These are phyloP conservation scores for Axinella damicornis DNA, from an alignment of 37 sponge, comb jelly and placozoan genomes.

Conservation along the genomic window DNA sequence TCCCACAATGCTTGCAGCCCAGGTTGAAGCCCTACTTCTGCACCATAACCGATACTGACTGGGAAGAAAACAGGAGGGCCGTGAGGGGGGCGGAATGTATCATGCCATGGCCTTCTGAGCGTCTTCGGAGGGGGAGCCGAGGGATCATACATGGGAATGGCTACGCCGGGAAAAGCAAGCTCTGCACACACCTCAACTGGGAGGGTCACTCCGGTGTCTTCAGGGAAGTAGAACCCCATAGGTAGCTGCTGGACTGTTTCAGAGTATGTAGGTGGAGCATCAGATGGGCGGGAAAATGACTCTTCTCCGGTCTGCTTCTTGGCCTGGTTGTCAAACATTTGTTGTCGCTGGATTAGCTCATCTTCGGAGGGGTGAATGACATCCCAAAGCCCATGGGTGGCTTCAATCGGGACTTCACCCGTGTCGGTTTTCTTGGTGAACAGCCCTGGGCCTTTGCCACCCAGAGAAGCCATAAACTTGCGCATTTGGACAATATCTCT, in stretches of 20 bases:
- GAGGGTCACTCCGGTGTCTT: conserved; percentile 41
- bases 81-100: conserved; percentile 80
- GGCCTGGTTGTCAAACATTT: conserved; percentile 37
- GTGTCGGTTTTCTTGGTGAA: conserved; percentile 50
- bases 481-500: conserved; percentile 60
- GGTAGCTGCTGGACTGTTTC: conserved; percentile 68
- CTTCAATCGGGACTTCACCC: conserved; percentile 56
- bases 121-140: conserved; percentile 57
- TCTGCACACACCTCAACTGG: conserved; percentile 25
- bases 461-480: conserved; percentile 76
- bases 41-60: conserved; percentile 86
- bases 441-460: conserved; percentile 40
- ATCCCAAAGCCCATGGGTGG: conserved; percentile 76
- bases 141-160: conserved; percentile 66
- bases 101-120: conserved; percentile 69
- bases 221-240: conserved; percentile 73
- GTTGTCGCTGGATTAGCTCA: conserved; percentile 57
- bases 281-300: not conserved
- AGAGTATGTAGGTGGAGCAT: conserved; percentile 67
- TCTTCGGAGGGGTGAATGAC: conserved; percentile 76
- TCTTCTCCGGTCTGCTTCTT: not conserved
- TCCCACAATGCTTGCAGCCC: conserved; percentile 88
- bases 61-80: conserved; percentile 79
- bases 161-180: conserved; percentile 53
- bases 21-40: conserved; percentile 72